These are phyloP conservation scores for Hipparchia semele DNA, from an alignment of 2,888 invertebrate genomes.

Conservation along the genomic window DNA sequence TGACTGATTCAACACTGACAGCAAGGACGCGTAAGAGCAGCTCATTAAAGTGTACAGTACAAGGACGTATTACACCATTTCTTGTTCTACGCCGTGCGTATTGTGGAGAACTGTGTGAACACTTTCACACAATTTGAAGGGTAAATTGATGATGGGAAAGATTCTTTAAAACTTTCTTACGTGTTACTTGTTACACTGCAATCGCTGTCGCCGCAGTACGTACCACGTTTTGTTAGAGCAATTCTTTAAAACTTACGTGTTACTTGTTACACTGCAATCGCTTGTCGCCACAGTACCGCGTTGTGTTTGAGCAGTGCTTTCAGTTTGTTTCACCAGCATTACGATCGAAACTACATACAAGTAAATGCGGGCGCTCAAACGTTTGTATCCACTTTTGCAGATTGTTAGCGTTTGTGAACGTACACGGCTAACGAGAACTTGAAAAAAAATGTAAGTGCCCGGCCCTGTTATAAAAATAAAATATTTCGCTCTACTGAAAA, in stretches of 20 bases:
- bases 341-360: slow-evolving; percentile 14
- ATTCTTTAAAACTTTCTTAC: no score
- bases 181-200: no score
- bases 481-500: slow-evolving; percentile 7
- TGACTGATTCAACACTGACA: no score
- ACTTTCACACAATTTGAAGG: no score
- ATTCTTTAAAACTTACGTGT: neutral
- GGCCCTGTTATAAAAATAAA: slow-evolving; percentile 2
- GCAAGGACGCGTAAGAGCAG: no score
- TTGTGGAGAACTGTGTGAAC: no score
- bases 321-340: slow-evolving; percentile 28
- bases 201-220: no score
- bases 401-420: slow-evolving; percentile 26
- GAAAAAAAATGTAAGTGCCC: slow-evolving; percentile 8
- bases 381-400: slow-evolving; percentile 28
- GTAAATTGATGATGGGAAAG: no score
- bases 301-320: neutral
- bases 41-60: no score
- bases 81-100: no score
- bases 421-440: slow-evolving; percentile 22
- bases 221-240: neutral
- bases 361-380: slow-evolving; percentile 26
- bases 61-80: no score
- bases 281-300: neutral
- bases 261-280: no score